Evolutionary conservation across 2,113 vertebrate species (phyloP).

Genomic region (Eretmochelys imbricata): DNA sequence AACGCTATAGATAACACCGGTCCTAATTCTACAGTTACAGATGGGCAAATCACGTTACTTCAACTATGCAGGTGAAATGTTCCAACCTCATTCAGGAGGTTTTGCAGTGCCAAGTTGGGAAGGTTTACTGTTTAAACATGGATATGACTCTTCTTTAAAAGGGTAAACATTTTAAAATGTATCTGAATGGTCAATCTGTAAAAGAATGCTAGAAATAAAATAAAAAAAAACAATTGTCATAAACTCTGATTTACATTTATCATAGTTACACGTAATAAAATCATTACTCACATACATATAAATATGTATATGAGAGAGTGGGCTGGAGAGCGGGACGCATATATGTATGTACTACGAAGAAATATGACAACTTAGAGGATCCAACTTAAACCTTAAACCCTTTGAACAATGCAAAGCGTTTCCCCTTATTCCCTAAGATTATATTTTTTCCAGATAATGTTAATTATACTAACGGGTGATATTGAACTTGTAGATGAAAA

Average conservation of each 20-base stretch:
- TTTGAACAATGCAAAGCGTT: not conserved
- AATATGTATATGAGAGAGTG: not conserved
- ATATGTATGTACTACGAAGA: not conserved
- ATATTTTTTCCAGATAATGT: not conserved
- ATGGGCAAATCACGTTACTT: not conserved
- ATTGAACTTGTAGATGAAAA: not conserved
- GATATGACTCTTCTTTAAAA: not conserved
- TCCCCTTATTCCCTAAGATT: not conserved
- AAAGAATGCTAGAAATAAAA: conserved; percentile 12
- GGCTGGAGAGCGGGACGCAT: not conserved
- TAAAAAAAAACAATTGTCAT: not conserved
- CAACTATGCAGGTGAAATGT: not conserved
- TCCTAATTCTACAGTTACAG: not conserved
- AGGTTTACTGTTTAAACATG: not conserved
- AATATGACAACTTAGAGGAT: not conserved
- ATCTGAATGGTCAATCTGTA: not conserved
- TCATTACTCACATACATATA: not conserved
- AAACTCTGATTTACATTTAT: not conserved
- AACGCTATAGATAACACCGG: not conserved
- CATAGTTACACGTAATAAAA: not conserved
- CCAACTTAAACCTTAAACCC: not conserved
- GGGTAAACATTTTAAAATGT: not conserved
- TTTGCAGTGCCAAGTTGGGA: not conserved
- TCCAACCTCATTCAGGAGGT: not conserved
- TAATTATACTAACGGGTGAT: not conserved